phyloP scores from a whole-genome alignment of 2,888 invertebrate genomes.

The Malacosoma neustria region DNA sequence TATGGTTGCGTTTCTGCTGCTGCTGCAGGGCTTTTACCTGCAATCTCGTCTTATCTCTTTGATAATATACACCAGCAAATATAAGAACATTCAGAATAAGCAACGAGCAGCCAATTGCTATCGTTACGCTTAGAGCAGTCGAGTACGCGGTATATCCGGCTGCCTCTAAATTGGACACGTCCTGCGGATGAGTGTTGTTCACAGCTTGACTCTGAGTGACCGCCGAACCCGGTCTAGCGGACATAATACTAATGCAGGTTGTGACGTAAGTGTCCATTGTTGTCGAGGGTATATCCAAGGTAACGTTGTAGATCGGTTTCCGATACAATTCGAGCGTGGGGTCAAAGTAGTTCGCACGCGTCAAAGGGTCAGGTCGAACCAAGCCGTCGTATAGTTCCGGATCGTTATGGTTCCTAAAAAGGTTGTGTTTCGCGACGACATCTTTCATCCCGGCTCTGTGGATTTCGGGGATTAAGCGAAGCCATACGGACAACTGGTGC shows the following conservation, averaged over 20 bases:
- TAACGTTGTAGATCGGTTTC: conserved; percentile 73
- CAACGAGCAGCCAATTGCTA: conserved; percentile 87
- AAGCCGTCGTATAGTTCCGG: conserved; percentile 92
- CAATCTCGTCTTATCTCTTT: conserved; percentile 83
- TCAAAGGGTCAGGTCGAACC: conserved; percentile 88
- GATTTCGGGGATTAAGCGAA: conserved; percentile 93
- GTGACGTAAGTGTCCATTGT: conserved; percentile 79
- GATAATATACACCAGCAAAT: conserved; percentile 90
- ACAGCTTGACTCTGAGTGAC: conserved; percentile 56
- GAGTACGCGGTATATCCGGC: conserved; percentile 85
- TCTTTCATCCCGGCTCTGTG: conserved; percentile 93
- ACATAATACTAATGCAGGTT: conserved; percentile 81
- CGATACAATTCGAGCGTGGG: conserved; percentile 77
- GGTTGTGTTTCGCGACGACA: conserved; percentile 90
- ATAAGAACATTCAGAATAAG: conserved; percentile 87
- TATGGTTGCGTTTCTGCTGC: conserved; percentile 78
- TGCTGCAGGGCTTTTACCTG: conserved; percentile 86
- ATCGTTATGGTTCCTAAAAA: conserved; percentile 93
- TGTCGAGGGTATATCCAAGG: conserved; percentile 66
- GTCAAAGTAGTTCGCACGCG: conserved; percentile 78
- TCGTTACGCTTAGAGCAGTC: conserved; percentile 84
- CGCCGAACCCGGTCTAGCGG: conserved; percentile 75
- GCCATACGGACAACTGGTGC: conserved; percentile 97
- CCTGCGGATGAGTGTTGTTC: conserved; percentile 82
- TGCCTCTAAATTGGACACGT: conserved; percentile 86